Percentiles rank a stretch among this genome's conserved stretches.
Evolutionary conservation across 2,888 invertebrate species (phyloP).

Genomic region (Parnassius apollo): DNA sequence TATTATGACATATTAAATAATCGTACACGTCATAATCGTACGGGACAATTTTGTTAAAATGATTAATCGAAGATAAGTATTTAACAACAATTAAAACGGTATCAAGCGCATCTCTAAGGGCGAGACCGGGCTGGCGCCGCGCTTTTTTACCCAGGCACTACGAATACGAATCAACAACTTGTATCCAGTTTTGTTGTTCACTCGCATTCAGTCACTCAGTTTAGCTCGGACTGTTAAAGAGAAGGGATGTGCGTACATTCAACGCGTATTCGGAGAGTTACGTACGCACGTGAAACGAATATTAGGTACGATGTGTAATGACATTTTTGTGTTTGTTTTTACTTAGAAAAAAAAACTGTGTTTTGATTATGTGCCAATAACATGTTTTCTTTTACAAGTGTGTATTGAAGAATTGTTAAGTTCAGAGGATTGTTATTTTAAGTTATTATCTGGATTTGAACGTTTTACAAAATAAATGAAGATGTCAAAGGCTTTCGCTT

Average conservation of each 20-base stretch:
- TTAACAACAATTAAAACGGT: constrained; percentile 9
- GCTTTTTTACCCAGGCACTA: constrained; percentile 73
- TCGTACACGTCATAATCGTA: too few species aligned
- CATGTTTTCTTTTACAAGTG: constrained; percentile 44
- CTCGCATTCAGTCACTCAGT: constrained; percentile 48
- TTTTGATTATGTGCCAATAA: constrained; percentile 56
- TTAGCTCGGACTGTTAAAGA: constrained; percentile 50
- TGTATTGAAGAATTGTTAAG: constrained; percentile 45
- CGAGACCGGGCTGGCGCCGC: constrained; percentile 76
- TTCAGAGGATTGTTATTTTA: constrained; percentile 40
- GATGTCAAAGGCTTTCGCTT: constrained; percentile 63
- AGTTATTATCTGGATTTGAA: constrained; percentile 44
- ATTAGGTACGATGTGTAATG: constrained; percentile 39
- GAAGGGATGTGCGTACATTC: constrained; percentile 45
- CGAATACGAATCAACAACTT: constrained; percentile 43
- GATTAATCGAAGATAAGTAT: too few species aligned
- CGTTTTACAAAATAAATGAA: constrained; percentile 45
- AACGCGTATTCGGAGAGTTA: constrained; percentile 33
- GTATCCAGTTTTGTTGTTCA: constrained; percentile 34
- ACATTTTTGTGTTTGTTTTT: constrained; percentile 40
- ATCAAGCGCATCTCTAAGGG: constrained; percentile 72
- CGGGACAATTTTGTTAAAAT: too few species aligned
- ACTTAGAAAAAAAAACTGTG: constrained; percentile 51
- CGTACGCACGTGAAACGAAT: constrained; percentile 46
- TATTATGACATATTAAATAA: too few species aligned